Evolutionary conservation across 2,888 invertebrate genomes (phyloP).

Genomic region (Tiphia femorata): DNA sequence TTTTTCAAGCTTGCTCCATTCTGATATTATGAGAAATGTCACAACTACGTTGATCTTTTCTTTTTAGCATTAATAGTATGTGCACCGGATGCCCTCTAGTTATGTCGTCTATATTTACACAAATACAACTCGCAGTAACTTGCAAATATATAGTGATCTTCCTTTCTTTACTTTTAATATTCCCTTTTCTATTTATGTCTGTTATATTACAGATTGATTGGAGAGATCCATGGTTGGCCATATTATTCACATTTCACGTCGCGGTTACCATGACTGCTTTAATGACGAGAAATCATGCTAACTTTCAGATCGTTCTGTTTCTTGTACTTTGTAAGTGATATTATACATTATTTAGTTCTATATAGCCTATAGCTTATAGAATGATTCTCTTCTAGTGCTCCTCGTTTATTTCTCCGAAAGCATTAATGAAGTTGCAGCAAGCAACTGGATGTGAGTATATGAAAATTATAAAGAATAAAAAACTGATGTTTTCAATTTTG

Average conservation of each 20-base stretch:
- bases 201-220: conserved; percentile 83
- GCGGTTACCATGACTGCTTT: conserved; percentile 83
- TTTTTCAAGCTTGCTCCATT: no score
- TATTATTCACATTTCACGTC: conserved; percentile 81
- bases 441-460: conserved; percentile 79
- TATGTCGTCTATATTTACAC: no score
- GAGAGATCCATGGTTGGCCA: conserved; percentile 89
- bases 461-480: no score
- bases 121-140: no score
- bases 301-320: conserved; percentile 88
- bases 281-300: conserved; percentile 86
- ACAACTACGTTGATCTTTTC: no score
- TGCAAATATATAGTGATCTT: no score
- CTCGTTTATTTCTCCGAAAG: conserved; percentile 91
- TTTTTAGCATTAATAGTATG: no score
- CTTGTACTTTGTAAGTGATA: conserved; percentile 82
- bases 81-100: no score
- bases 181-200: no score
- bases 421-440: conserved; percentile 90
- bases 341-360: conserved; percentile 1
- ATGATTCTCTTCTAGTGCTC: conserved; percentile 76
- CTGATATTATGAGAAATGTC: no score
- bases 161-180: no score
- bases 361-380: conserved; percentile 5
- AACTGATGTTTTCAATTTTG: no score